Percentiles rank a stretch among this genome's conserved stretches.
phyloP scores from a whole-genome alignment of 2,888 invertebrate genomes.

The Drosophila neotestacea region DNA sequence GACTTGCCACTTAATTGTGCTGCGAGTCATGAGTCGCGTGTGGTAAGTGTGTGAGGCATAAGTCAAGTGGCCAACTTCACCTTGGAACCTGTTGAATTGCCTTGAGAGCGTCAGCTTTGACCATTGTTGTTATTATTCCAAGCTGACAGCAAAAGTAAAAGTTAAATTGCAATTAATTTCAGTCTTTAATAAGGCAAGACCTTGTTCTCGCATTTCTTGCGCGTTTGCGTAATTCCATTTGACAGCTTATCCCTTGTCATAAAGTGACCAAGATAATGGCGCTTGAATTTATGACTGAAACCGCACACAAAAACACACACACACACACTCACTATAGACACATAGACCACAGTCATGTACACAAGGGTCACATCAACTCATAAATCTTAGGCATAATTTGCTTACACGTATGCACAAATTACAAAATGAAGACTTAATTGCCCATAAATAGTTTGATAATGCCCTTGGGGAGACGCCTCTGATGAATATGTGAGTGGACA shows the following conservation, averaged over 20 bases:
- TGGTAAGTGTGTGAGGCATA: slow-evolving; percentile 8
- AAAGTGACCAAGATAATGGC: slow-evolving; percentile 57
- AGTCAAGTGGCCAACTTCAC: slow-evolving; percentile 62
- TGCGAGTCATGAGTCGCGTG: slow-evolving; percentile 7
- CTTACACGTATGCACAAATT: slow-evolving; percentile 67
- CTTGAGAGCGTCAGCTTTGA: slow-evolving; percentile 30
- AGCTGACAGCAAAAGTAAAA: slow-evolving; percentile 17
- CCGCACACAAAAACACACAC: slow-evolving; percentile 24
- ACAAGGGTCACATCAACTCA: slow-evolving; percentile 38
- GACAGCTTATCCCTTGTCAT: slow-evolving; percentile 57
- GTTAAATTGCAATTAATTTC: slow-evolving; percentile 66
- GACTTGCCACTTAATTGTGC: slow-evolving; percentile 50
- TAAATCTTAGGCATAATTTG: slow-evolving; percentile 71
- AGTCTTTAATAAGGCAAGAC: slow-evolving; percentile 50
- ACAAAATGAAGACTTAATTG: slow-evolving; percentile 74
- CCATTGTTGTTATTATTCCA: slow-evolving; percentile 1
- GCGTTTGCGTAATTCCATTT: slow-evolving; percentile 44
- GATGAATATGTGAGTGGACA: slow-evolving; percentile 1
- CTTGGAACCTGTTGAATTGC: slow-evolving; percentile 73
- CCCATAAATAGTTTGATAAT: slow-evolving; percentile 70
- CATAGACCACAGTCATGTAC: slow-evolving; percentile 1
- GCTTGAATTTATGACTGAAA: slow-evolving; percentile 52
- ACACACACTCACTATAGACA: not conserved
- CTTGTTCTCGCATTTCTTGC: slow-evolving; percentile 34
- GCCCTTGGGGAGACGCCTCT: slow-evolving; percentile 38